A percentile compares a stretch with the other conserved stretches of the same genome.
These are phyloP conservation scores for Grantiella picta DNA, from an alignment of 2,113 vertebrate species.

Conservation along the genomic window DNA sequence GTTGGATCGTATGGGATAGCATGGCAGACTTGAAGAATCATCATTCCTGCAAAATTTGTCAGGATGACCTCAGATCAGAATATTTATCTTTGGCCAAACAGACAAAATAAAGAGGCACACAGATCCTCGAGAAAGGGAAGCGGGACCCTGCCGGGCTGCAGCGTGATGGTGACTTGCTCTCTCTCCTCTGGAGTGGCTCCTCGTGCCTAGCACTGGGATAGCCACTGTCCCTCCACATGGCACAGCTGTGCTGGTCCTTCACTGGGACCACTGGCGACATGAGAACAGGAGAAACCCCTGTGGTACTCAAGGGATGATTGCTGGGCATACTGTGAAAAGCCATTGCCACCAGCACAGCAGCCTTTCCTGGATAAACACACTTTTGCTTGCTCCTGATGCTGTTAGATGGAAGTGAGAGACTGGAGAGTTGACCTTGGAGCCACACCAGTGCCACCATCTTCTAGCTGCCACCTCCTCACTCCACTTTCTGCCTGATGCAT, in stretches of 20 bases:
- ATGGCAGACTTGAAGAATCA: constrained; percentile 39
- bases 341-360: neutral
- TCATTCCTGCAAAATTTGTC: constrained; percentile 58
- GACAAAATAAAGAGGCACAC: constrained; percentile 46
- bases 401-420: neutral
- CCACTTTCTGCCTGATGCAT: neutral
- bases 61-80: constrained; percentile 60
- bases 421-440: neutral
- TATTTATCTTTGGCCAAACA: constrained; percentile 56
- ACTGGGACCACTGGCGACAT: neutral
- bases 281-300: neutral
- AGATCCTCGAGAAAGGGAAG: neutral
- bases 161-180: neutral
- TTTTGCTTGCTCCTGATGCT: neutral
- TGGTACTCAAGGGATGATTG: neutral
- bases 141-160: neutral
- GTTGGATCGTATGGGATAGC: neutral
- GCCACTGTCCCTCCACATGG: neutral
- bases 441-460: neutral
- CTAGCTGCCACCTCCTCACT: neutral
- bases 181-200: neutral
- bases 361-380: neutral
- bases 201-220: neutral
- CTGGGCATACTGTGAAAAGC: neutral
- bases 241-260: neutral